Base-by-base conservation (phyloP, 2,113 vertebrate species). In the Nannobrachium achirus region DNA sequence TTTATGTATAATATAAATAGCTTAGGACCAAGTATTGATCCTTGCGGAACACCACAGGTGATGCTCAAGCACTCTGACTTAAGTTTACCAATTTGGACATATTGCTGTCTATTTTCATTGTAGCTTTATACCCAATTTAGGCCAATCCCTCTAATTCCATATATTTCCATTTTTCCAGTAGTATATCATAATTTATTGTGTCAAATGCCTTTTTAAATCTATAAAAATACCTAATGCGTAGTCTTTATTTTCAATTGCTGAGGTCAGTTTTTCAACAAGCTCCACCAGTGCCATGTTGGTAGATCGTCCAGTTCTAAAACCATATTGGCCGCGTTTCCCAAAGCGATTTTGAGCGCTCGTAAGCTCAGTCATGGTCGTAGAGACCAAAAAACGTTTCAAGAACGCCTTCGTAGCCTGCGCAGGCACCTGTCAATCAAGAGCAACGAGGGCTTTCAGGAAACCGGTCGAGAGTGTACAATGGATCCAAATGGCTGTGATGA, bases 161-260 rank as follows among this genome's bases (percentile, higher is more conserved):
- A 57, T 9, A 5, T n/a, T 18, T 51, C 7, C 15, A 51, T 56
- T 56, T 38, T 33, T 4, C 33, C n/a, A 56, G 1, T 56, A 56
- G 38, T 38, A 51, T 51, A 18, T 41, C 14, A 8, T 65, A 4
- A 52, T 52, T 41, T 16, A 16, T 65, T 11, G 15, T 57, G 14
- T 41, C 15, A 55, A 66, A 66, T 16, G 38, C 51, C 55, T 66
- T 66, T 66, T 55, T 10, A 66, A 11, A 20, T 66, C 63, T 42
- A 66, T 66, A 42, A 66, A 55, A 4, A 44, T 5, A 13, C 63
- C 50, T 8, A 55, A 38, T 19, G 38, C 40, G 18, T 55, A 55
- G 42, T 66, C 42, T 18, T 41, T 41, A 15, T 55, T 39, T 13
- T 41, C 49, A 8, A 16, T 39, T 7, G 14, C 41, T 42, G 41